Percentiles rank a stretch among this genome's conserved stretches.
Evolutionary conservation across 2,888 invertebrate genomes (phyloP).

Genomic region (Synanthedon tipuliformis): DNA sequence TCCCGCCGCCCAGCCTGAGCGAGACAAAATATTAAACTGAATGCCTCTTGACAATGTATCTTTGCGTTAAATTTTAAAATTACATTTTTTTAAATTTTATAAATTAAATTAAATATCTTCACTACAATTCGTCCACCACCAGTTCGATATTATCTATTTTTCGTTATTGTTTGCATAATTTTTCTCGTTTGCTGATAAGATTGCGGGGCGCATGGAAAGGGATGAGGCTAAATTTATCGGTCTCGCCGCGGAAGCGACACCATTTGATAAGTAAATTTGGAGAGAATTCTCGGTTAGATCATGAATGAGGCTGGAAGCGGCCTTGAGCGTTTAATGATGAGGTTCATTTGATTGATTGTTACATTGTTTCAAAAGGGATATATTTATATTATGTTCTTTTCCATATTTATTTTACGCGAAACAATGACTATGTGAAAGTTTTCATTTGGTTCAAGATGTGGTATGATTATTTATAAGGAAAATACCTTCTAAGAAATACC

Average conservation of each 20-base stretch:
- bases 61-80: slow-evolving; percentile 20
- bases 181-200: slow-evolving; percentile 13
- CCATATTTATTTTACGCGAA: too few species aligned
- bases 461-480: too few species aligned
- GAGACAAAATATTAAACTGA: slow-evolving; percentile 46
- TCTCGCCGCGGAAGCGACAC: slow-evolving; percentile 44
- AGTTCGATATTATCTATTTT: not conserved
- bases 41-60: slow-evolving; percentile 28
- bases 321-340: slow-evolving; percentile 45
- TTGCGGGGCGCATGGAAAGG: slow-evolving; percentile 45
- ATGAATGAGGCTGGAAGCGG: slow-evolving; percentile 52
- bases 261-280: slow-evolving; percentile 40
- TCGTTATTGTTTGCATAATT: not conserved
- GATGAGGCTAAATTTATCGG: slow-evolving; percentile 66
- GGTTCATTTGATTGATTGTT: slow-evolving; percentile 34
- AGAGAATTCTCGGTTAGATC: slow-evolving; percentile 45
- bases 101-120: not conserved
- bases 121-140: not conserved
- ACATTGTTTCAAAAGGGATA: slow-evolving; percentile 4
- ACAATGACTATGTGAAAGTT: too few species aligned
- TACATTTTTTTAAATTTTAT: not conserved
- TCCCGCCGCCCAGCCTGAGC: slow-evolving; percentile 64
- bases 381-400: too few species aligned
- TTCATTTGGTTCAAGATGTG: too few species aligned
- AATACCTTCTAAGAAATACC: too few species aligned